Evolutionary conservation across 2,113 vertebrate species (phyloP), one percentile per base, ranked within the genome.

Genomic region (Poeciliopsis occidentalis): DNA sequence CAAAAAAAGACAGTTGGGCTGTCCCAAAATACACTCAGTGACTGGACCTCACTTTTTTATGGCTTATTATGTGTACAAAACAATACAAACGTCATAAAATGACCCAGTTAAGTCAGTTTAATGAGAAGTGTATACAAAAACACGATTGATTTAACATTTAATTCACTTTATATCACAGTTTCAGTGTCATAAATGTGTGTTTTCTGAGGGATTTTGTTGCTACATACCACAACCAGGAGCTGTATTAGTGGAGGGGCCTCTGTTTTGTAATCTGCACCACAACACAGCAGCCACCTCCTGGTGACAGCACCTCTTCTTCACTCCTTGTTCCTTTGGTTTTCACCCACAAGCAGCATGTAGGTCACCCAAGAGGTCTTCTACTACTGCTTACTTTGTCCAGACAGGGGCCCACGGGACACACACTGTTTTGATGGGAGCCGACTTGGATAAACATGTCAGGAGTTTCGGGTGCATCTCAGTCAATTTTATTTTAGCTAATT

Each of bases 211-310:
- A n/a, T 30, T 66, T 66, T 37, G 47, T 27, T 10, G 10, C n/a
- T 27, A 22, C 2, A 57, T n/a, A 57, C 22, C 22, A 57, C 24
- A 24, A n/a, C 3, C 51, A 57, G 64, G 37, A 27, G 73, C 41
- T 69, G 64, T 70, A 44, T 77, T 73, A 61, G 70, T 37, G 65
- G 27, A 34, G 62, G 57, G 13, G 57, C 22, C 75, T 60, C 64
- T 69, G 85, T 87, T 91, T 85, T 37, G 15, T 85, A 83, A 90
- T 67, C 24, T 47, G 71, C 80, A 68, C 71, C 74, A 79, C 75
- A 81, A 67, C 77, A 81, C 81, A 79, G 70, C 67, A 2, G 64
- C 10, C 32, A 57, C 22, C 24, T 57, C 22, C 51, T 57, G 17
- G 44, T 78, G 75, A 69, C 81, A 39, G 44, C 0, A 57, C 29